phyloP scores from a whole-genome alignment of 2,797 vertebrate genomes.

The Taeniopygia guttata region DNA sequence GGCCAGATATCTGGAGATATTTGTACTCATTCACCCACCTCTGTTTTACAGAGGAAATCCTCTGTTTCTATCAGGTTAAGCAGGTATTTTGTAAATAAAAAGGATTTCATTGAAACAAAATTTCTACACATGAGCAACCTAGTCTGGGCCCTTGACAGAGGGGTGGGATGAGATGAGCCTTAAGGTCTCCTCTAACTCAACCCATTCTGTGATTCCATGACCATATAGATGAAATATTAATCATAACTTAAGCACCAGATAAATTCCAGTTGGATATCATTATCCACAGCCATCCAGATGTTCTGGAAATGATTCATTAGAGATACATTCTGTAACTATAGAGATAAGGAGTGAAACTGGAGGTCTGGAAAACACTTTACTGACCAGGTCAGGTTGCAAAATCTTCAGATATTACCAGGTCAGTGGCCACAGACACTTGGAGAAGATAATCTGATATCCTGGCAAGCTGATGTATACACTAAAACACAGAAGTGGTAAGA shows the following conservation, averaged over 20 bases:
- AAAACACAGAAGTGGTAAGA: not conserved
- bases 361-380: not conserved
- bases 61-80: not conserved
- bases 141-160: not conserved
- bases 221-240: not conserved
- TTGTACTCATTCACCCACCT: not conserved
- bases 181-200: not conserved
- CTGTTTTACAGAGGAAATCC: not conserved
- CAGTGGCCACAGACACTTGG: not conserved
- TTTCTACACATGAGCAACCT: not conserved
- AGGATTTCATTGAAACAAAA: not conserved
- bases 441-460: not conserved
- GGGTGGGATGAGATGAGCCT: not conserved
- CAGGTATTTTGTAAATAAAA: not conserved
- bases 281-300: conserved; percentile 16
- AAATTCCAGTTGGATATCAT: not conserved
- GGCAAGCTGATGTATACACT: not conserved
- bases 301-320: conserved; percentile 21
- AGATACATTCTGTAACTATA: not conserved
- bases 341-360: not conserved
- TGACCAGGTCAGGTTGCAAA: not conserved
- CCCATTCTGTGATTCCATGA: not conserved
- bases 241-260: not conserved
- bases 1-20: not conserved
- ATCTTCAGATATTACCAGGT: not conserved